Conservation (phyloP, 2,888 invertebrate genomes). For the Rhogogaster chlorosoma region DNA sequence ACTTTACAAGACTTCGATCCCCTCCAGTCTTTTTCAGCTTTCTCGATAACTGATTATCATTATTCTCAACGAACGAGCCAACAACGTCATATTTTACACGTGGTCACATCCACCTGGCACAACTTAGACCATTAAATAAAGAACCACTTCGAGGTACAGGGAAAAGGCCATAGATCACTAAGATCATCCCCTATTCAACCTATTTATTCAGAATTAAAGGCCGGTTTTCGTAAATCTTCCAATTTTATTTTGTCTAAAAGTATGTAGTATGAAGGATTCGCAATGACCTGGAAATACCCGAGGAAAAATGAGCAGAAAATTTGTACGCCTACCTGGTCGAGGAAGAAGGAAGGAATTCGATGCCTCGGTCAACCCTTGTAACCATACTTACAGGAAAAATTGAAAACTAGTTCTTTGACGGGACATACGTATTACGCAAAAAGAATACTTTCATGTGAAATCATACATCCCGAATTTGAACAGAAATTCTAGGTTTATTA, state of each 20-base stretch:
- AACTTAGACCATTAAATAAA: neutral
- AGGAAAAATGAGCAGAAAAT: neutral
- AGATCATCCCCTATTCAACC: too few species aligned
- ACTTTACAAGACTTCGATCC: neutral
- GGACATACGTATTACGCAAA: too few species aligned
- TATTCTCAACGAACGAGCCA: neutral
- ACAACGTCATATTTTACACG: neutral
- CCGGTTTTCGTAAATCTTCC: neutral
- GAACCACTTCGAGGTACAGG: neutral
- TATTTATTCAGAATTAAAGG: neutral
- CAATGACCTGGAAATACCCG: neutral
- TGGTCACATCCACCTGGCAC: neutral
- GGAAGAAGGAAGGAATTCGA: neutral
- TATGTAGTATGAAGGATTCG: neutral
- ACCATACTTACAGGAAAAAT: too few species aligned
- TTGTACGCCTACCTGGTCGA: neutral
- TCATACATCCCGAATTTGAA: neutral
- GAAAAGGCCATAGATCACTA: neutral
- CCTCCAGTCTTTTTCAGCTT: neutral
- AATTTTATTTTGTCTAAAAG: neutral
- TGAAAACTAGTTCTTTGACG: too few species aligned
- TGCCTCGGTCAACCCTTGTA: too few species aligned
- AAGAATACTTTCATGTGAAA: too few species aligned
- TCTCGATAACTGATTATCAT: slow-evolving; percentile 7
- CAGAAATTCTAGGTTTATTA: too few species aligned